A percentile compares a stretch with the other conserved stretches of the same genome.
Evolutionary conservation across 2,888 invertebrate species (phyloP).

Genomic region (Pammene aurita): DNA sequence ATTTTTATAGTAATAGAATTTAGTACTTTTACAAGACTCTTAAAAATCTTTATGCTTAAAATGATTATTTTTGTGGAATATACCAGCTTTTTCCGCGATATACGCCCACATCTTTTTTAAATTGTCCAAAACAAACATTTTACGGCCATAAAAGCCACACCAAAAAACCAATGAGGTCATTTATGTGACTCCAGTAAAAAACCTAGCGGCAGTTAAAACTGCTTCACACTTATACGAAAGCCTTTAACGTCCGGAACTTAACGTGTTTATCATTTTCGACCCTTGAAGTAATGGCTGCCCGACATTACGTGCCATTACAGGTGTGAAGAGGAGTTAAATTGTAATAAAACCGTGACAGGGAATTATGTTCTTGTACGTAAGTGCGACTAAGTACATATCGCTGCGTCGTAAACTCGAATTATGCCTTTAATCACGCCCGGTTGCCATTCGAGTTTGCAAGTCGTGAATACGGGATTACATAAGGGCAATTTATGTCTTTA

Average conservation of each 20-base stretch:
- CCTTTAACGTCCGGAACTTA: conserved; percentile 40
- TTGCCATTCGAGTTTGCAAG: conserved; percentile 34
- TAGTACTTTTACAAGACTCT: too few species aligned
- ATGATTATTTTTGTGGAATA: not conserved
- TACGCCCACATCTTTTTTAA: not conserved
- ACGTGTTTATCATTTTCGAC: conserved; percentile 44
- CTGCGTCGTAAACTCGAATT: conserved; percentile 40
- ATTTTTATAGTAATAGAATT: too few species aligned
- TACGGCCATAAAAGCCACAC: conserved; percentile 27
- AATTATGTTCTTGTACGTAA: conserved; percentile 42
- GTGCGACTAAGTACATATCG: conserved; percentile 42
- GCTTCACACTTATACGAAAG: conserved; percentile 32
- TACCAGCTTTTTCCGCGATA: not conserved
- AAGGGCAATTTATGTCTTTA: conserved; percentile 43
- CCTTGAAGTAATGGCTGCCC: conserved; percentile 42
- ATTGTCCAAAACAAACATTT: conserved; percentile 24
- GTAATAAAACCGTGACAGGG: conserved; percentile 45
- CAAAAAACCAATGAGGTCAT: conserved; percentile 34
- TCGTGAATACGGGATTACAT: conserved; percentile 41
- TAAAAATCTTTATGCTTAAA: not conserved
- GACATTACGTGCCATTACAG: conserved; percentile 44
- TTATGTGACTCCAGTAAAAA: conserved; percentile 39
- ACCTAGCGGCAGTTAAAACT: conserved; percentile 32
- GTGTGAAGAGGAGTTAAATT: conserved; percentile 47
- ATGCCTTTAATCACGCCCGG: conserved; percentile 41